These are phyloP conservation scores for Cheilosia vulpina DNA, from an alignment of 2,888 invertebrate species.

Conservation along the genomic window DNA sequence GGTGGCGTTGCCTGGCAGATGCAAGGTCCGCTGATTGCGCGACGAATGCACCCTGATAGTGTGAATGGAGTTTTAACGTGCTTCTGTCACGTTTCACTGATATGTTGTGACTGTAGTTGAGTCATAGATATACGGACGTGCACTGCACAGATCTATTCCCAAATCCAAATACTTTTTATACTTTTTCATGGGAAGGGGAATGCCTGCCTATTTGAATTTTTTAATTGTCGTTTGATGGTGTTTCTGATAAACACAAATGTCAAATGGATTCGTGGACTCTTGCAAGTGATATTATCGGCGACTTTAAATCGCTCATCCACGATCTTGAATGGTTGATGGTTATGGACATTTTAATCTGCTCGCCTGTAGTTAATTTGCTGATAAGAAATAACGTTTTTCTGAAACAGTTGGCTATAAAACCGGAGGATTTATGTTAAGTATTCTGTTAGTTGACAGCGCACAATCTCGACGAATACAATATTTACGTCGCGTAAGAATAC, in stretches of 20 bases:
- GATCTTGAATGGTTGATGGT: constrained; percentile 19
- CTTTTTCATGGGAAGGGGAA: too few species aligned
- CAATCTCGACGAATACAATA: too few species aligned
- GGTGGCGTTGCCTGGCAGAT: constrained; percentile 12
- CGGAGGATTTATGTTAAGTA: constrained; percentile 9
- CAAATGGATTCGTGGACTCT: constrained; percentile 39
- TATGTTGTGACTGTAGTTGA: constrained; percentile 21
- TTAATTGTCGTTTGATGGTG: background rate
- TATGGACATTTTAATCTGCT: constrained; percentile 21
- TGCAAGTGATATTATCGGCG: constrained; percentile 26
- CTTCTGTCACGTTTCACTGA: constrained; percentile 62
- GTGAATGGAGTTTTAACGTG: constrained; percentile 46
- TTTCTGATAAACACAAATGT: constrained; percentile 23
- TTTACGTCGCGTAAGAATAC: too few species aligned
- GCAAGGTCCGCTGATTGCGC: constrained; percentile 35
- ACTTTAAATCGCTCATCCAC: constrained; percentile 12
- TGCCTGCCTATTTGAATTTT: too few species aligned
- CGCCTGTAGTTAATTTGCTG: constrained; percentile 14
- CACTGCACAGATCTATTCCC: background rate
- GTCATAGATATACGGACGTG: constrained; percentile 13
- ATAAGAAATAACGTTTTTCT: constrained; percentile 35
- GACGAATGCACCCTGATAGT: constrained; percentile 35
- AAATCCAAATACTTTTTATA: too few species aligned
- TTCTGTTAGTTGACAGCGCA: too few species aligned
- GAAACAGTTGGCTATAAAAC: constrained; percentile 29